A percentile compares a stretch with the other conserved stretches of the same genome.
Conservation (phyloP, 2,797 vertebrate genomes). For the Phrynocephalus forsythii region DNA sequence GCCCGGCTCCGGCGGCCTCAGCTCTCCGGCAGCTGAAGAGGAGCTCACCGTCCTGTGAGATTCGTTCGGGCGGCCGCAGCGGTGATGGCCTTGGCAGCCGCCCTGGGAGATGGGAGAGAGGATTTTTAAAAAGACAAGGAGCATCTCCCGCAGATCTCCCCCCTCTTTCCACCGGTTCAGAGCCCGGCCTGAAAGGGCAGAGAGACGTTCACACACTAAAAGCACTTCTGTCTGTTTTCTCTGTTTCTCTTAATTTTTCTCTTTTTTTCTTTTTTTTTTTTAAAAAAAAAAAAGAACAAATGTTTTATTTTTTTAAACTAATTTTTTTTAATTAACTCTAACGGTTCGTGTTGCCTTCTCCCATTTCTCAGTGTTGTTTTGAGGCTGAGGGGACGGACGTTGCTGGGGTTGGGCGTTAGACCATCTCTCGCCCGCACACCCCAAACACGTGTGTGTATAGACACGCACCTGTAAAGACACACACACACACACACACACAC, state of each 20-base stretch:
- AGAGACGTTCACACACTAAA: slow-evolving; percentile 32
- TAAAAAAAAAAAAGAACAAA: slow-evolving; percentile 1
- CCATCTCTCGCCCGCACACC: background rate
- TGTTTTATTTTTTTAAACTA: slow-evolving; percentile 39
- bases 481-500: background rate
- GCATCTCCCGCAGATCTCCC: background rate
- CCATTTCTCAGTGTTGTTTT: background rate
- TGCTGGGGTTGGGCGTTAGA: background rate
- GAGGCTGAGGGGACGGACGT: background rate
- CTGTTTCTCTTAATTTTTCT: too few species aligned
- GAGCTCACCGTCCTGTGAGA: slow-evolving; percentile 72
- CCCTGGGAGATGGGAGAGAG: background rate
- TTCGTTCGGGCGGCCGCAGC: fast-evolving
- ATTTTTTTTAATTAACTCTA: slow-evolving; percentile 19
- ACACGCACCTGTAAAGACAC: background rate
- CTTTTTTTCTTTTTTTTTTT: background rate
- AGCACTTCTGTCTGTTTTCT: slow-evolving; percentile 13
- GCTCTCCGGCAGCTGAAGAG: slow-evolving; percentile 32
- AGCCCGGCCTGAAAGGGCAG: background rate
- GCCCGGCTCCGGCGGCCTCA: background rate
- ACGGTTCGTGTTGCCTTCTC: background rate
- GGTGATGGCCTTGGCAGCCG: background rate
- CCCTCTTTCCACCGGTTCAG: background rate
- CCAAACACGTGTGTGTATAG: too few species aligned
- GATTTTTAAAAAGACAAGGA: background rate